These are phyloP conservation scores for Drosophila mojavensis DNA, from an alignment of 1,140 invertebrate species.

Conservation along the genomic window DNA sequence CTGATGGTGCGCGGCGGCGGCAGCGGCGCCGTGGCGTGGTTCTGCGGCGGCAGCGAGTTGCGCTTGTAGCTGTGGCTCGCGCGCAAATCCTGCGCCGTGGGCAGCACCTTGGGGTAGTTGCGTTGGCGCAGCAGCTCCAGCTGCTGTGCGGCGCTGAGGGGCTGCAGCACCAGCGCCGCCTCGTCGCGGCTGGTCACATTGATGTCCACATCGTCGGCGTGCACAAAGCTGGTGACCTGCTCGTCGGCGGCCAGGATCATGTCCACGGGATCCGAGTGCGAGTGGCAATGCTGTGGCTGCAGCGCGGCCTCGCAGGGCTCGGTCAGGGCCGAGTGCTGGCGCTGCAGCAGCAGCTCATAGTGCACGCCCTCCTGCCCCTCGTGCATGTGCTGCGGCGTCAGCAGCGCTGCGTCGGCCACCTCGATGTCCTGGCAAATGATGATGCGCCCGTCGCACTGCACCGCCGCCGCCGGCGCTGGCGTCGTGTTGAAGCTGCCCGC, in stretches of 20 bases:
- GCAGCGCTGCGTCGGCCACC: slow-evolving; percentile 65
- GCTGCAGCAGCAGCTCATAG: slow-evolving; percentile 68
- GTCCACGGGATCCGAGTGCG: slow-evolving; percentile 89
- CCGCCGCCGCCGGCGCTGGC: slow-evolving; percentile 83
- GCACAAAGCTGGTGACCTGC: slow-evolving; percentile 84
- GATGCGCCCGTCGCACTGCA: slow-evolving; percentile 85
- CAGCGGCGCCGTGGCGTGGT: slow-evolving; percentile 85
- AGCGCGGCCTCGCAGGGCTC: slow-evolving; percentile 64
- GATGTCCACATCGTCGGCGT: slow-evolving; percentile 86
- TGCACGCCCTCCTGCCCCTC: slow-evolving; percentile 52
- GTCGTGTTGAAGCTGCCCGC: slow-evolving; percentile 77
- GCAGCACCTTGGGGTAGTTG: slow-evolving; percentile 93
- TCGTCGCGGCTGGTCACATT: slow-evolving; percentile 88
- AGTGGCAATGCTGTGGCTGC: slow-evolving; percentile 84
- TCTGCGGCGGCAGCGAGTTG: slow-evolving; percentile 78
- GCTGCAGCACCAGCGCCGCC: slow-evolving; percentile 61
- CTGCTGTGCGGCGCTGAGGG: slow-evolving; percentile 88
- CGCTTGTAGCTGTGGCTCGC: slow-evolving; percentile 40
- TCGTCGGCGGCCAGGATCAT: slow-evolving; percentile 83
- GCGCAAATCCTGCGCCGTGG: slow-evolving; percentile 84
- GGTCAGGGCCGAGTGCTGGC: slow-evolving; percentile 72
- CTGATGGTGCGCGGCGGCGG: slow-evolving; percentile 83
- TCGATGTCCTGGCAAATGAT: slow-evolving; percentile 83
- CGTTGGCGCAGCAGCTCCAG: slow-evolving; percentile 89
- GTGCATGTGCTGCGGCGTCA: slow-evolving; percentile 72